Conservation (phyloP, 1,140 invertebrate genomes). For the Drosophila orosa region DNA sequence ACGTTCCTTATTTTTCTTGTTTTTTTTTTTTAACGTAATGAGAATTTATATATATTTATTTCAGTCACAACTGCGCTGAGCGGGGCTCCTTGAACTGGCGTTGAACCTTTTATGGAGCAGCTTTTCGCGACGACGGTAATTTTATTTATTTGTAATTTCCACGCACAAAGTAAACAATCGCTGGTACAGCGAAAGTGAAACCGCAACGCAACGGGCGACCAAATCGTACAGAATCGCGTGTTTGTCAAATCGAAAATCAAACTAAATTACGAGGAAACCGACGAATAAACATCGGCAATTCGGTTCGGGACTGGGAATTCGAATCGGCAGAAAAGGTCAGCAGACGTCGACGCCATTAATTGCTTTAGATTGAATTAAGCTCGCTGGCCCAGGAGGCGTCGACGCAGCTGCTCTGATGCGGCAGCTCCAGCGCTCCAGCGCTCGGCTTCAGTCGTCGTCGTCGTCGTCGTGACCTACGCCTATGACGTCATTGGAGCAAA, state of each 20-base stretch:
- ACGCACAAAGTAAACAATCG: conserved; percentile 31
- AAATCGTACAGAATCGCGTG: conserved; percentile 60
- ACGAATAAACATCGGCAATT: conserved; percentile 9
- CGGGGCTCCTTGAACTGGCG: conserved; percentile 56
- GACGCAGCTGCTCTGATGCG: conserved; percentile 25
- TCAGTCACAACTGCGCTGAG: conserved; percentile 38
- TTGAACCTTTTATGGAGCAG: conserved; percentile 70
- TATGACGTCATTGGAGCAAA: conserved; percentile 55
- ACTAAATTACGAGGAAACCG: conserved; percentile 46
- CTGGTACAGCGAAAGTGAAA: conserved; percentile 69
- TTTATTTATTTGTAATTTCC: conserved; percentile 40
- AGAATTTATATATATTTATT: conserved; percentile 60
- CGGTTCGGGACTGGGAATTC: not conserved
- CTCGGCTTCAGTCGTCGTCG: conserved; percentile 6
- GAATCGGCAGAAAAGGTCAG: conserved; percentile 61
- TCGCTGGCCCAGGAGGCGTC: conserved; percentile 24
- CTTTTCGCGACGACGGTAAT: conserved; percentile 30
- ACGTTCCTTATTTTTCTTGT: conserved; percentile 26
- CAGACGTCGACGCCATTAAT: conserved; percentile 67
- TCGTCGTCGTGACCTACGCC: conserved; percentile 30
- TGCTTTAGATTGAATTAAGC: conserved; percentile 82
- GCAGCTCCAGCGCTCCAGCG: no score
- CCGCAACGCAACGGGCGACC: conserved; percentile 12
- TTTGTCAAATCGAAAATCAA: conserved; percentile 66
- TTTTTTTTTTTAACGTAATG: conserved; percentile 65